A percentile compares a stretch with the other conserved stretches of the same genome.
Conservation (phyloP, 2,888 invertebrate species). For the Chymomyza fuscimana region DNA sequence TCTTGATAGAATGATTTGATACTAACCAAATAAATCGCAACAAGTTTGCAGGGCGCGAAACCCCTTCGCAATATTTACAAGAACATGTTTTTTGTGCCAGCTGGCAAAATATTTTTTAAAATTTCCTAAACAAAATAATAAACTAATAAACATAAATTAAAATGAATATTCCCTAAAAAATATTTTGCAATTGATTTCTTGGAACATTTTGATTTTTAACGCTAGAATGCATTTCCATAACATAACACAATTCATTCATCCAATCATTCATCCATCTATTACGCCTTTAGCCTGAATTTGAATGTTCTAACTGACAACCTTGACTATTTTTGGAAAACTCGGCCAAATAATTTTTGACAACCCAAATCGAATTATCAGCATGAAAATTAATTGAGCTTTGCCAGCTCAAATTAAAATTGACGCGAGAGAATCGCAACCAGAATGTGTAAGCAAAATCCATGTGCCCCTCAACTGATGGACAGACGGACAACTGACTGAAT, state of each 20-base stretch:
- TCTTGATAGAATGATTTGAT: too few species aligned
- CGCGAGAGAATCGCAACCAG: constrained; percentile 31
- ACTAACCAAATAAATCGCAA: too few species aligned
- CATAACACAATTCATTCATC: background rate
- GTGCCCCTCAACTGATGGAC: background rate
- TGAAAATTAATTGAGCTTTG: constrained; percentile 62
- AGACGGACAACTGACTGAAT: background rate
- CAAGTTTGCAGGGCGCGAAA: too few species aligned
- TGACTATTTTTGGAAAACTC: constrained; percentile 23
- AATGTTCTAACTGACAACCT: constrained; percentile 30
- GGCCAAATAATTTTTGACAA: constrained; percentile 26
- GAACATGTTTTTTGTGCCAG: too few species aligned
- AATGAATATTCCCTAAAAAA: too few species aligned
- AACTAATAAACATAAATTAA: too few species aligned
- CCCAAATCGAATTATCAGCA: constrained; percentile 59
- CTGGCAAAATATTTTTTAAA: too few species aligned
- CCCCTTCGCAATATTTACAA: too few species aligned
- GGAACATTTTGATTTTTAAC: too few species aligned
- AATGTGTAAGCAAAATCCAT: background rate
- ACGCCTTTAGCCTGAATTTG: constrained; percentile 4
- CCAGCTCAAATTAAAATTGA: constrained; percentile 61
- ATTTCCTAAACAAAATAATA: too few species aligned
- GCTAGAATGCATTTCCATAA: background rate
- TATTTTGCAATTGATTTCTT: too few species aligned
- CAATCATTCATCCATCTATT: background rate